Base-by-base conservation (phyloP, 2,113 vertebrate species). In the Hippocampus mohnikei region DNA sequence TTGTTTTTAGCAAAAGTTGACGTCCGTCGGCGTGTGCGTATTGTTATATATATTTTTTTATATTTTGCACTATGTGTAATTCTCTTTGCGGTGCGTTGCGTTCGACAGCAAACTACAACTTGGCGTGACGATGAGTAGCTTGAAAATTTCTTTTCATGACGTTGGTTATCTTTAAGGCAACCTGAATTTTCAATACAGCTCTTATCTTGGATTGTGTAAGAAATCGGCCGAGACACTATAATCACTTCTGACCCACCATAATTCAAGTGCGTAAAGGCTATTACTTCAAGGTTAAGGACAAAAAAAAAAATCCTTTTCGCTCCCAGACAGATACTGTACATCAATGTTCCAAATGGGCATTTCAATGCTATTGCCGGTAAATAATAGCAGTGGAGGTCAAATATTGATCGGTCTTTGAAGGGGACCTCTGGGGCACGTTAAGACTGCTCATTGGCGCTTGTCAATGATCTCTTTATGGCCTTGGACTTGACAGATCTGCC, bases 381-480 rank as follows among this genome's bases (percentile, higher is more conserved):
- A 76, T 87, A 89, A 91, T 85, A 69, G 82, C 76, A n/a, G 21
- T 33, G 65, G 78, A 80, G 88, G 87, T 91, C 88, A 87, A 66
- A 59, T 88, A 92, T 93, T 81, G 92, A 93, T 93, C 88, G n/a
- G 48, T 21, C 81, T 73, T 82, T 83, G 78, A 71, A 78, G 74
- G 74, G 62, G 73, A 88, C 90, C 89, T 88, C 75, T 82, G 82
- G 86, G 91, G 80, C 86, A 89, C 79, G 84, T 87, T 88, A 79
- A 69, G 76, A 66, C 67, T 68, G 86, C 78, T 85, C 84, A 90
- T 88, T 88, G 86, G 73, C 81, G 84, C 86, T 83, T 86, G 88
- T 89, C 88, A 88, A 81, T 91, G 88, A 90, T 88, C 82, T 83
- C 80, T 84, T 88, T 87, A 90, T 88, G 84, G 84, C 87, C 79